Evolutionary conservation across 2,113 vertebrate species (phyloP), one percentile per base, ranked within the genome.

Genomic region (Proterorhinus semilunaris): DNA sequence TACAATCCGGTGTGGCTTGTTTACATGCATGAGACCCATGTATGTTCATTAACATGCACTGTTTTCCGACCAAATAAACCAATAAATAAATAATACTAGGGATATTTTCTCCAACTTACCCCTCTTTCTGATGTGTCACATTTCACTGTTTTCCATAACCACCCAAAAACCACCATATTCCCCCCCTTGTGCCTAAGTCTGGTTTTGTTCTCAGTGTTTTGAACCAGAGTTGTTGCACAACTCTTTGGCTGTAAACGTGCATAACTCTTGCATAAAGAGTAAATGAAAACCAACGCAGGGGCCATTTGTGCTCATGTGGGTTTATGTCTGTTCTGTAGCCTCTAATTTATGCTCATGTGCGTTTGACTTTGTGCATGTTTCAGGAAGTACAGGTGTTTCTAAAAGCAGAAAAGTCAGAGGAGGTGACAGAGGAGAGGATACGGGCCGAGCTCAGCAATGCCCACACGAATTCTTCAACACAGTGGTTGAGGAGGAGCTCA

Each of bases 321-420:
- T 82, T 59, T 76, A 8, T 54, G 12, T 27, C 7, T 4, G 42
- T 57, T 55, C 68, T 75, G 71, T 45, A 58, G 58, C 15, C 11
- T 17, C 17, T 17, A 9, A 15, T 54, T 21, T n/a, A 45, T 55
- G 65, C 27, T 59, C 70, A 55, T 79, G 57, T 62, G 68, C 10
- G 36, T 71, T 17, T 58, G 48, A 45, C 66, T 10, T 21, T 62
- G 67, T 83, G 27, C 64, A 4, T 83, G 48, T 80, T 82, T 76
- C 71, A 94, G 93, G 93, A 94, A 78, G 91, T 88, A 4, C 86
- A 91, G 27, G 80, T 79, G 15, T 91, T 93, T 61, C 75, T 94
- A 58, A 86, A 66, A 55, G 93, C 91, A 52, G 86, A 90, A 53
- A 87, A 80, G 51, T 66, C 76, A 21, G 91, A 92, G 12, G 91